These are phyloP conservation scores for Phallusia fumigata DNA, from an alignment of 23 tunicate species.

Conservation along the genomic window DNA sequence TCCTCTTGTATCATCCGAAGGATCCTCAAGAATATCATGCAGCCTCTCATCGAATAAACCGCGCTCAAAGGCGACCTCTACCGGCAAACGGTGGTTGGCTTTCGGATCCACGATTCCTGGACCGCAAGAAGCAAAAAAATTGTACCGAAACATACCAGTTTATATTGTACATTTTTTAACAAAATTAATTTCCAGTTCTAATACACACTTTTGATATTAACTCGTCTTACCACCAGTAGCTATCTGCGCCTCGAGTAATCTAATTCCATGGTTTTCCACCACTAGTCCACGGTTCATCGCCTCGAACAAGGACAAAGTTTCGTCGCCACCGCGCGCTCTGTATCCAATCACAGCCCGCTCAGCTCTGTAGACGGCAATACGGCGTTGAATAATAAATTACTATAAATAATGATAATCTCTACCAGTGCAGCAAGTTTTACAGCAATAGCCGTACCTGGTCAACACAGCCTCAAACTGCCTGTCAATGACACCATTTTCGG, in stretches of 20 bases:
- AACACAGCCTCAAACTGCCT: constrained; percentile 94
- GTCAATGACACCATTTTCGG: constrained; percentile 74
- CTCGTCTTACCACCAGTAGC: constrained; percentile 75
- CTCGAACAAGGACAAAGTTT: constrained; percentile 57
- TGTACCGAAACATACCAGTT: no score
- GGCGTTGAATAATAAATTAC: no score
- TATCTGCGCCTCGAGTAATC: constrained; percentile 82
- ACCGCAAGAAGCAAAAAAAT: background rate
- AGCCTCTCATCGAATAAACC: constrained; percentile 91
- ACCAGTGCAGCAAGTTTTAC: background rate
- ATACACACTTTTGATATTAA: background rate
- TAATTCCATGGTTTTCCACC: constrained; percentile 75
- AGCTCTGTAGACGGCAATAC: no score
- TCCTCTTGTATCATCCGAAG: constrained; percentile 92
- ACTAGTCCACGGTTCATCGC: constrained; percentile 86
- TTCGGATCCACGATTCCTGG: constrained; percentile 96
- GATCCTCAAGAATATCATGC: constrained; percentile 83
- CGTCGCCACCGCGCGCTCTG: constrained; percentile 33
- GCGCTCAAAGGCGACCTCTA: constrained; percentile 90
- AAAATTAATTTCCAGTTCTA: no score
- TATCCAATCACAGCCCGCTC: constrained; percentile 88
- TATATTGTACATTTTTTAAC: no score
- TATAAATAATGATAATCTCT: no score
- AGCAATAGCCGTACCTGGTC: constrained; percentile 42
- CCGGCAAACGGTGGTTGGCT: constrained; percentile 96